These are phyloP conservation scores for Dipodomys ordii DNA, from an alignment of 2,113 vertebrate genomes.

Conservation along the genomic window DNA sequence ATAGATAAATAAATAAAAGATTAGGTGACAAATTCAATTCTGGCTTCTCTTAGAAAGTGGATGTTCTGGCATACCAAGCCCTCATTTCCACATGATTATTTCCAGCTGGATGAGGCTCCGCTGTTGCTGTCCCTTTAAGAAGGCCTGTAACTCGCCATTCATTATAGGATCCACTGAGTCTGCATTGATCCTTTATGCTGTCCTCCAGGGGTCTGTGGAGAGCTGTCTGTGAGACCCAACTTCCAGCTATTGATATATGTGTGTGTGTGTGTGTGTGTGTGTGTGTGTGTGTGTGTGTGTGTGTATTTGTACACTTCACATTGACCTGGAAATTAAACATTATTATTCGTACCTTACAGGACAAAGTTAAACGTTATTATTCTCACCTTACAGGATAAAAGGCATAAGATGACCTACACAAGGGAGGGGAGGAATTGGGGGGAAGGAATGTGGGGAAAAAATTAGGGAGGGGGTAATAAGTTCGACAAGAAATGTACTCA, in stretches of 20 bases:
- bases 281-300: not conserved
- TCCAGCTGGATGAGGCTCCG: slow-evolving; percentile 35
- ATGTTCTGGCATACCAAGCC: not conserved
- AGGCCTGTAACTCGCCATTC: not conserved
- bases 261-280: not conserved
- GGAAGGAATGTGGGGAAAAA: too few species aligned
- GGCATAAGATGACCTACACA: not conserved
- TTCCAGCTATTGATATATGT: not conserved
- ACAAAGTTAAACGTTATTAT: too few species aligned
- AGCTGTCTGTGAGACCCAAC: not conserved
- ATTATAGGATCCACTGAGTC: slow-evolving; percentile 66
- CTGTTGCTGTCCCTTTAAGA: slow-evolving; percentile 50
- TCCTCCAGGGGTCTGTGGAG: slow-evolving; percentile 2
- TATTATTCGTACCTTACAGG: too few species aligned
- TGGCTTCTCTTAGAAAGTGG: slow-evolving; percentile 30
- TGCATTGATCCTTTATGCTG: not conserved
- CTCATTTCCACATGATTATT: slow-evolving; percentile 58
- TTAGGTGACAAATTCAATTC: not conserved
- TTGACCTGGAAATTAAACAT: not conserved
- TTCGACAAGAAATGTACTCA: too few species aligned
- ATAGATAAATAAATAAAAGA: too few species aligned
- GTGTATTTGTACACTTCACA: not conserved
- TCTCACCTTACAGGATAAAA: not conserved
- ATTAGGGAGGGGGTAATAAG: too few species aligned
- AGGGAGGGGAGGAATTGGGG: not conserved